Percentiles rank a stretch among this genome's conserved stretches.
Evolutionary conservation across 2,113 vertebrate genomes (phyloP).

Genomic region (Colossoma macropomum): DNA sequence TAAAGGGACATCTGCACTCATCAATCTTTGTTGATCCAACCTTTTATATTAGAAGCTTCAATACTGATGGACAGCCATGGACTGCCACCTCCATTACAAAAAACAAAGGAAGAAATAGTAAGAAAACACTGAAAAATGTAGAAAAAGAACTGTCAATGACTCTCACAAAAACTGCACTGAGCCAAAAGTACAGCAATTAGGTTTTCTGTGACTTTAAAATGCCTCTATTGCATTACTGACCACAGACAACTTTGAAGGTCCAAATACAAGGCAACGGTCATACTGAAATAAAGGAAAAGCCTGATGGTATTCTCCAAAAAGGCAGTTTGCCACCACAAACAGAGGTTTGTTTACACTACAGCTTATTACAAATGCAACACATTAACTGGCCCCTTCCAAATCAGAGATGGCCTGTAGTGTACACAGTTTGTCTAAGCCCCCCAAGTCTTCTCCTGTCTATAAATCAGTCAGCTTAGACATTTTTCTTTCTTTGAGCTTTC

Average conservation of each 20-base stretch:
- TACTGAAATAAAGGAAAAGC: not conserved
- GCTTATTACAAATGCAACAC: not conserved
- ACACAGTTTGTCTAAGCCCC: not conserved
- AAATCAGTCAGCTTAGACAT: not conserved
- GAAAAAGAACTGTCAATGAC: not conserved
- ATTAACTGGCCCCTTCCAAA: not conserved
- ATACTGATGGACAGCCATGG: too few relatives aligned
- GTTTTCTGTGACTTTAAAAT: not conserved
- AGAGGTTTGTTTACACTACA: slow-evolving; percentile 29
- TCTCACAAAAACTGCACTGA: not conserved
- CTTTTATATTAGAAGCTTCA: not conserved
- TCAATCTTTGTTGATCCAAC: not conserved
- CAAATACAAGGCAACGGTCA: not conserved
- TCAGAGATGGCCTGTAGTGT: not conserved
- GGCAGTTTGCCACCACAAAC: not conserved
- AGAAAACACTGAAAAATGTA: not conserved
- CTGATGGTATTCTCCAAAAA: not conserved
- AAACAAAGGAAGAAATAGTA: not conserved
- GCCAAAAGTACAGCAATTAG: not conserved
- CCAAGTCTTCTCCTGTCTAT: not conserved
- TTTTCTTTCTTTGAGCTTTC: not conserved
- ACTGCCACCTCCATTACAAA: not conserved
- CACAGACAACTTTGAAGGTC: not conserved
- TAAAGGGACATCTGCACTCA: not conserved
- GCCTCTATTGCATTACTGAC: not conserved